phyloP scores from a whole-genome alignment of 2,113 vertebrate species.

The Garra rufa region DNA sequence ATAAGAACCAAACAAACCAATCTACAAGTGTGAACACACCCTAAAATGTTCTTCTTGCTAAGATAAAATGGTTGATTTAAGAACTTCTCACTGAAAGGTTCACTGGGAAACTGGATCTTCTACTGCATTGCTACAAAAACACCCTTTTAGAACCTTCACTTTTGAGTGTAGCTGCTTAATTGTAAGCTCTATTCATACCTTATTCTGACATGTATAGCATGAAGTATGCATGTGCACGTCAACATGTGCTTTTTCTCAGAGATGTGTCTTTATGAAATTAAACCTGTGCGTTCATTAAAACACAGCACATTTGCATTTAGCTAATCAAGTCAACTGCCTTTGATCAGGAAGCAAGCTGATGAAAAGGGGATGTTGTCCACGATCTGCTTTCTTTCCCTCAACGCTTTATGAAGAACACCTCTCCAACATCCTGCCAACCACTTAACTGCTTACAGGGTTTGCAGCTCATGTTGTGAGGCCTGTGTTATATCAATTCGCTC shows the following conservation, averaged over 20 bases:
- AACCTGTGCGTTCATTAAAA: neutral
- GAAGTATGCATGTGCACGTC: neutral
- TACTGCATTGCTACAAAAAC: neutral
- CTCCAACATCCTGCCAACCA: constrained; percentile 18
- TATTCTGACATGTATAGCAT: neutral
- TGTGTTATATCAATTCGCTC: constrained; percentile 16
- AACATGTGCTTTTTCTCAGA: neutral
- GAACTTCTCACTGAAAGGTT: neutral
- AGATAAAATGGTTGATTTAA: neutral
- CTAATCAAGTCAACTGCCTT: constrained; percentile 15
- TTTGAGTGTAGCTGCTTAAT: neutral
- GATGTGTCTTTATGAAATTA: neutral
- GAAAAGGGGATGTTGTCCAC: constrained; percentile 8
- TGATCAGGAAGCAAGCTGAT: constrained; percentile 1
- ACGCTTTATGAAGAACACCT: neutral
- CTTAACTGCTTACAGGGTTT: neutral
- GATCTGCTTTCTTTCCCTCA: constrained; percentile 7
- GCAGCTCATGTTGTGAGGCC: neutral
- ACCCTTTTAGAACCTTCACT: too few species aligned
- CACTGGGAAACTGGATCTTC: neutral
- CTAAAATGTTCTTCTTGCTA: neutral
- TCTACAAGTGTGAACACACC: too few species aligned
- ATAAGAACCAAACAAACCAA: too few species aligned
- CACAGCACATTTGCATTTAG: neutral
- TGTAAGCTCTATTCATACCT: neutral